Evolutionary conservation across 37 sponge, comb jelly and placozoan genomes (phyloP), one percentile per base, ranked within the genome.

Genomic region (Spongilla lacustris): DNA sequence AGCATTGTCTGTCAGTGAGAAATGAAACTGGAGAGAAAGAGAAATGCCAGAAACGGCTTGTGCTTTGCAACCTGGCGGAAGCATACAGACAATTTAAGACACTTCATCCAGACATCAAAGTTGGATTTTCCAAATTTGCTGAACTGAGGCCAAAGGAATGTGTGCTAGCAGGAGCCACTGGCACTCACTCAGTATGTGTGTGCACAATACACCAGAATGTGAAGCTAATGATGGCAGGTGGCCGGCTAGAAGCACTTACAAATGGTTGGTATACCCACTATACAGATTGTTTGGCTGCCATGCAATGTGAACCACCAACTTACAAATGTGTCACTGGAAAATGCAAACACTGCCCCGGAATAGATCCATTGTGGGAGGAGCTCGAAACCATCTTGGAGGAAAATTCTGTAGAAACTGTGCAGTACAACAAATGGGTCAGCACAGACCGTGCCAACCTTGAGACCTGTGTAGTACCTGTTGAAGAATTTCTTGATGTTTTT

Each of bases 131-230:
- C 5, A 89, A 83, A 66, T 89, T 89, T 83, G 70, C 84, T 70
- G 79, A 82, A 71, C 24, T 89, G 25, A 76, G 72, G 26, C 89
- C 89, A n/a, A 76, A 49, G 33, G 72, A 83, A 50, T 89, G 89
- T 79, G 35, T 77, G 36, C 50, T 77, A 17, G 83, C 89, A 26
- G 89, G 83, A 17, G 75, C 83, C 29, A 81, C 69, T 66, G 77
- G 89, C 27, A 88, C 89, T 25, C 89, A 88, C 75, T 58, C 89
- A n/a, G 83, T 88, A 26, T 88, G 89, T 75, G 89, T 88, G 67
- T 88, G 89, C 50, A 66, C 71, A 9, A 81, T 80, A 5, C 89
- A 89, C 73, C 85, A 89, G 33, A 89, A 89, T 84, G 90, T 84
- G 2, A 89, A 84, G 69, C 75, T 84, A 17, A 77, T 89, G 76